phyloP scores from a whole-genome alignment of 2,888 invertebrate genomes.

The Nowickia ferox region DNA sequence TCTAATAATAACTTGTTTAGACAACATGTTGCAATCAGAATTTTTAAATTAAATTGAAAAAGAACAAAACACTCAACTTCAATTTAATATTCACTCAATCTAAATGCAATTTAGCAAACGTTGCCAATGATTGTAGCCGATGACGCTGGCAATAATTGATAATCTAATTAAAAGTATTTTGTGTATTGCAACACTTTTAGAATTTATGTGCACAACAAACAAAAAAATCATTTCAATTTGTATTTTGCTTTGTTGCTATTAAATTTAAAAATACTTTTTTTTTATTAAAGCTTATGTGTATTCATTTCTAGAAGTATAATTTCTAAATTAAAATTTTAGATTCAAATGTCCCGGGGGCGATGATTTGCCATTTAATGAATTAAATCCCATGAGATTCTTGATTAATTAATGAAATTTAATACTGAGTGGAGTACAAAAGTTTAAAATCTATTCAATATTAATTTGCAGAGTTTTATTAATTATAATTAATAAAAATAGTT shows the following conservation, averaged over 20 bases:
- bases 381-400: slow-evolving; percentile 19
- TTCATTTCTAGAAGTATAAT: background rate
- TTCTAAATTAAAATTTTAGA: background rate
- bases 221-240: slow-evolving; percentile 26
- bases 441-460: background rate
- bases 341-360: background rate
- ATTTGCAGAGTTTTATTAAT: slow-evolving; percentile 14
- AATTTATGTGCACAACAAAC: background rate
- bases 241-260: slow-evolving; percentile 11
- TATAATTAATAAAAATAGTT: slow-evolving; percentile 2
- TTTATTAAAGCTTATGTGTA: too few species aligned
- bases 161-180: slow-evolving; percentile 43
- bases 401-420: slow-evolving; percentile 16
- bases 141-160: slow-evolving; percentile 38
- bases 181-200: slow-evolving; percentile 18
- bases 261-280: background rate
- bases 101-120: slow-evolving; percentile 6
- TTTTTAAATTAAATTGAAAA: slow-evolving; percentile 25
- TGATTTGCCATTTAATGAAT: slow-evolving; percentile 18
- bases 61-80: background rate
- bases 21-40: slow-evolving; percentile 6
- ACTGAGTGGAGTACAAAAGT: background rate
- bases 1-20: background rate
- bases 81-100: background rate
- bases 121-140: slow-evolving; percentile 10